Conservation (phyloP, 92 coral and sea anemone species). For the Parazoanthus swiftii region DNA sequence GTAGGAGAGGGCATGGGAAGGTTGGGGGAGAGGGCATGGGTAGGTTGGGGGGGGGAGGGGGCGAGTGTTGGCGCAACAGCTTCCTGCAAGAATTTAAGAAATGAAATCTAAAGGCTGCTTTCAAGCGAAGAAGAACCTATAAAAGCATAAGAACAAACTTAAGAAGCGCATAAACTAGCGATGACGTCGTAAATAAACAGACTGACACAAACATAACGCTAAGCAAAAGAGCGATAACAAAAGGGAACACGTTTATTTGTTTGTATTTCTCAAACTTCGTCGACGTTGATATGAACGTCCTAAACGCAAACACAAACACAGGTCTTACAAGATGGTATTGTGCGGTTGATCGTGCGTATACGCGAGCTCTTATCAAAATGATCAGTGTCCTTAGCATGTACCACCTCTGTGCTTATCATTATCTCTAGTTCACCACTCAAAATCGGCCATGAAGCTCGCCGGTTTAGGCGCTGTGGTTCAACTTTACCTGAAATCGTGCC, state of each 20-base stretch:
- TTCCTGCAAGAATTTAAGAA: too few species aligned
- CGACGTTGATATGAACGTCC: not conserved
- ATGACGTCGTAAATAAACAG: not conserved
- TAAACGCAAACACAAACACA: not conserved
- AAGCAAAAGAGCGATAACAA: not conserved
- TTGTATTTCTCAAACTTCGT: not conserved
- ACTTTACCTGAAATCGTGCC: constrained; percentile 87
- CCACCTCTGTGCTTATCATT: too few species aligned
- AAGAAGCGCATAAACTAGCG: not conserved
- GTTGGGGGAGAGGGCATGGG: too few species aligned
- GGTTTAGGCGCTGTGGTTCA: not conserved
- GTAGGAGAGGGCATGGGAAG: too few species aligned
- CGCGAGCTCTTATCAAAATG: not conserved
- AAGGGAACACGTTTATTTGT: not conserved
- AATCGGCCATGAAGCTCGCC: not conserved
- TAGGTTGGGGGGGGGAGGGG: not conserved
- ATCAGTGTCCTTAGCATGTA: not conserved
- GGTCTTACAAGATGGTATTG: too few species aligned
- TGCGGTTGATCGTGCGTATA: too few species aligned
- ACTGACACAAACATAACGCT: not conserved
- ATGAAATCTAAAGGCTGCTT: not conserved
- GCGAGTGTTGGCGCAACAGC: not conserved
- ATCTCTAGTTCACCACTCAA: too few species aligned
- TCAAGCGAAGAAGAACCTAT: not conserved
- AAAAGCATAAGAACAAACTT: not conserved